Base-by-base conservation (phyloP, 2,888 invertebrate species). In the Noctua janthina region DNA sequence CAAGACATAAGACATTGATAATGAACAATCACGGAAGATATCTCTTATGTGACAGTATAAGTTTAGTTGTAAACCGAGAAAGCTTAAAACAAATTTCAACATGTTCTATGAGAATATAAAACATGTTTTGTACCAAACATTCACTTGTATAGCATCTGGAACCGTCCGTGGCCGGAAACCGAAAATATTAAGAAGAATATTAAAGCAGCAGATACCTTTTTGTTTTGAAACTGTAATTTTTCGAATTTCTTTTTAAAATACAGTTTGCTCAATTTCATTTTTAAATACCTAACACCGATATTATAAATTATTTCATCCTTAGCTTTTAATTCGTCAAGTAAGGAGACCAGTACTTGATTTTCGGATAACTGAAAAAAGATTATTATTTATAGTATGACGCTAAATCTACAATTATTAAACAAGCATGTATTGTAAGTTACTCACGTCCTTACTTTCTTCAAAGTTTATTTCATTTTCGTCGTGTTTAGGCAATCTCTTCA, bases 401-500 rank as follows among this genome's bases (percentile, higher is more conserved):
- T 20, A 39, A 64, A 62, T 29, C 29, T 29, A 29, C 62, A 35
- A 56, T 29, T 67, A 23, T 0, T 39, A 17, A 29, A 62, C 49
- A 17, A 17, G 29, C 15, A 35, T 8, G 5, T 5, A 35, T 20
- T 76, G 6, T 75, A 17, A 11, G 2, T 23, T 76, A 88, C 87
- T 81, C 68, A 89, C 89, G 56, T 83, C 74, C 11, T 81, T 69
- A 74, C 64, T 76, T 74, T 82, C 79, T 84, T 86, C 93, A 94
- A 77, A 89, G 62, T 93, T 79, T 92, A 94, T 86, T 94, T 96
- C 93, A 94, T 95, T 72, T 69, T 89, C 94, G 95, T 95, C 78
- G 78, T 85, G 88, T 71, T 87, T 88, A 23, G 91, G 85, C 43
- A 91, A 54, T 84, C 89, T 91, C 79, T 90, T 91, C 29, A 93